These are phyloP conservation scores for Gerris lacustris DNA, from an alignment of 2,888 invertebrate genomes.

Conservation along the genomic window DNA sequence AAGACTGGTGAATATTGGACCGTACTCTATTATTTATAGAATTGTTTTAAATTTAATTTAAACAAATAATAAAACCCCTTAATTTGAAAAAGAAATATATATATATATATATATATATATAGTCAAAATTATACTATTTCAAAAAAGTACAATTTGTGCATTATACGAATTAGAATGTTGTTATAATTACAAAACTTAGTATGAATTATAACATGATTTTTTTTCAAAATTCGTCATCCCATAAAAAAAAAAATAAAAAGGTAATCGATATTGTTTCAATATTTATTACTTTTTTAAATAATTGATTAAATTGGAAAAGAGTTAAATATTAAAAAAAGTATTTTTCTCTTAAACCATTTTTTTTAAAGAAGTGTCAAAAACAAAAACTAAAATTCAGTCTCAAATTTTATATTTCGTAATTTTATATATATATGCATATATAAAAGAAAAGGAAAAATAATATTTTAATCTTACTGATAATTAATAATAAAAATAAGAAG, in stretches of 20 bases:
- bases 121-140: too few relatives aligned
- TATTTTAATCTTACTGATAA: too few relatives aligned
- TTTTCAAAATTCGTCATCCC: too few relatives aligned
- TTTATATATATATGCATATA: not conserved
- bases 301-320: not conserved
- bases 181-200: too few relatives aligned
- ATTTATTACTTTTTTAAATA: not conserved
- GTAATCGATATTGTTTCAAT: too few relatives aligned
- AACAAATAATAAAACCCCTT: not conserved
- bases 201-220: too few relatives aligned
- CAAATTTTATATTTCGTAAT: not conserved
- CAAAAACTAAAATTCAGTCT: constrained; percentile 10
- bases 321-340: constrained; percentile 16
- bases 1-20: not conserved
- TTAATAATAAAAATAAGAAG: too few relatives aligned
- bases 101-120: too few relatives aligned
- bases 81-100: too few relatives aligned
- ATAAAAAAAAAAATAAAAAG: too few relatives aligned
- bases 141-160: too few relatives aligned
- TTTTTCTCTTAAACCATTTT: not conserved
- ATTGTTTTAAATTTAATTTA: not conserved
- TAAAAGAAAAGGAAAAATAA: not conserved
- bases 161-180: too few relatives aligned
- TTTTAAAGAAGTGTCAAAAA: constrained; percentile 19
- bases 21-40: not conserved